These are phyloP conservation scores for Buceros bicornis DNA, from an alignment of 2,797 vertebrate species.

Conservation along the genomic window DNA sequence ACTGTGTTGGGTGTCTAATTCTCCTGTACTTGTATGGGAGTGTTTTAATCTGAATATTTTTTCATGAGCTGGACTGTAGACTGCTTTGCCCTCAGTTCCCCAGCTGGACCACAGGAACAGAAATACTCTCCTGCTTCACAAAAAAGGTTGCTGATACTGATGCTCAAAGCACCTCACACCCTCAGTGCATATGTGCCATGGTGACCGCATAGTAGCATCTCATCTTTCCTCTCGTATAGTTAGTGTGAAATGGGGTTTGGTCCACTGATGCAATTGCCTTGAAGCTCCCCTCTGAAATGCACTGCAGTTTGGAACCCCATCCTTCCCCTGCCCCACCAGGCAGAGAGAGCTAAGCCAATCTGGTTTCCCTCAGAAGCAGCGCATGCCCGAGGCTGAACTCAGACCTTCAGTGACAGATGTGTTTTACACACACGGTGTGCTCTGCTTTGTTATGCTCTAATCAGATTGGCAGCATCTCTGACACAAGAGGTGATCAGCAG, in stretches of 20 bases:
- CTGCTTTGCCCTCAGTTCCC: accelerated
- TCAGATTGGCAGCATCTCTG: neutral
- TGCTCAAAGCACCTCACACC: neutral
- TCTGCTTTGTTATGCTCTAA: neutral
- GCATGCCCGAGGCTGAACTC: neutral
- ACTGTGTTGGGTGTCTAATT: neutral
- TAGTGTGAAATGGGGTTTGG: neutral
- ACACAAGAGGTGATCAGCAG: neutral
- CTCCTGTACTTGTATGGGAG: neutral
- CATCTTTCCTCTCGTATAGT: accelerated
- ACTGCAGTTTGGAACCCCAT: neutral
- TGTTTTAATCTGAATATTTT: neutral
- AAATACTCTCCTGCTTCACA: neutral
- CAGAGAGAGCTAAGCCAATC: neutral
- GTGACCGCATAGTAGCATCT: accelerated
- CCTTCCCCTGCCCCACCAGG: neutral
- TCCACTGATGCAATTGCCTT: accelerated
- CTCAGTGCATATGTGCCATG: accelerated
- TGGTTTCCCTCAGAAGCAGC: neutral
- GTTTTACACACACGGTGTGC: accelerated
- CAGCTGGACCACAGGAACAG: neutral
- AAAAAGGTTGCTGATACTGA: neutral
- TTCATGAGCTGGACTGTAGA: accelerated
- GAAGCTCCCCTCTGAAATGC: neutral
- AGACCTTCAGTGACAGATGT: neutral